Base-by-base conservation (phyloP, 1,140 invertebrate genomes). In the Caenorhabditis briggsae region DNA sequence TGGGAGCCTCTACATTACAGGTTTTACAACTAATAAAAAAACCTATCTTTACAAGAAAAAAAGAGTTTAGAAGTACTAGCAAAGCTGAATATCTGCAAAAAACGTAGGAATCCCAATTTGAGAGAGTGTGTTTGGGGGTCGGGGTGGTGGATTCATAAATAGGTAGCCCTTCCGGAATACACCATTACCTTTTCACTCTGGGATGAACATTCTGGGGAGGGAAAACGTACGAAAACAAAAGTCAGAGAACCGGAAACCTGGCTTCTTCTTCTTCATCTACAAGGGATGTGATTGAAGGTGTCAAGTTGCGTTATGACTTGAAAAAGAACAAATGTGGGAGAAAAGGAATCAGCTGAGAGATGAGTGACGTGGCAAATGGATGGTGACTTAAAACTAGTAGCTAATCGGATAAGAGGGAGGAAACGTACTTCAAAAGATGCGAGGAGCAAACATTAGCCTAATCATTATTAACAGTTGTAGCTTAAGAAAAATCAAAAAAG, bases 271-370 rank as follows among this genome's bases (percentile, higher is more conserved):
- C 33, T 33, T 33, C 33, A 33, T 33, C 33, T 33, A 33, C 33
- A 59, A 20, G 9, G 18, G 12, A 50, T 78, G 43, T 18, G 33
- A 78, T 78, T 78, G 70, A 43, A 78, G 70, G 70, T 78, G 70
- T 78, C 70, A 50, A 50, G 46, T 78, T 78, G 70, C 53, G 70
- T 78, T 78, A 78, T 53, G 70, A 78, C 70, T 48, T 61, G n/a
- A 58, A n/a, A 20, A 58, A 20, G 20, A 20, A 58, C 16, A 58
- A 20, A 20, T 20, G 50, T 12, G 18, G n/a, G 18, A 14, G 18
- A 58, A 7, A 58, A 7, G n/a, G 18, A 61, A 61, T 61, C 59
- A 61, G 59, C 59, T 61, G 59, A 14, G 23, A 46, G 41, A 33
- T 33, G 23, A 64, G 23, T 70, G 64, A 70, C 64, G 64, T 70